Base-by-base conservation (phyloP, 2,113 vertebrate species). In the Astur gentilis region DNA sequence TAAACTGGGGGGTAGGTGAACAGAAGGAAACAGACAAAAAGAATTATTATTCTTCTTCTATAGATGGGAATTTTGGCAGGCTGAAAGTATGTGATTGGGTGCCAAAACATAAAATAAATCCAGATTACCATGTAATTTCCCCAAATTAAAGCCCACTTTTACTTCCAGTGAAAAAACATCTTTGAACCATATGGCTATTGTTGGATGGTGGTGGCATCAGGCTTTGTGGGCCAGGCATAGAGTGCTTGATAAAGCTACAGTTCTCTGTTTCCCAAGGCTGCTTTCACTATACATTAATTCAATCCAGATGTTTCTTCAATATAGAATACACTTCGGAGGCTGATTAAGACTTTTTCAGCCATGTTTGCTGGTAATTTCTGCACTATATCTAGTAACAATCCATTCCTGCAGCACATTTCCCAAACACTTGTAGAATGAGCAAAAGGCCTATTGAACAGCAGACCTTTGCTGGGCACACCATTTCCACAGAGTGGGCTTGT, bases 91-190 rank as follows among this genome's bases (percentile, higher is more conserved):
- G 32, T 58, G 19, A 66, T 83, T 69, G 73, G 29, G 14, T 65
- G 22, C 42, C 71, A 89, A 96, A 94, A 58, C 10, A 81, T 61
- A 85, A 86, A 70, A 65, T 70, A 87, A 90, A 90, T 71, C 11
- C 60, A 86, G 45, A 80, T 77, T 94, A 54, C 21, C 21, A 27
- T 72, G 54, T 58, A 1, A 32, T 83, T 91, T 93, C 25, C 38
- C 14, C 21, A 73, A 81, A 80, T n/a, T 75, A 93, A 90, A 61
- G 8, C 8, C 29, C 16, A 32, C 20, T 80, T 55, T 85, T 70
- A 62, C 22, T 88, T 85, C 17, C 15, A 75, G 36, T 80, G 32
- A 58, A 80, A 89, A 90, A 92, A 7, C 2, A 18, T 85, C 38
- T 83, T 83, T 83, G 18, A 77, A 70, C 90, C 15, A 12, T n/a